phyloP scores from a whole-genome alignment of 2,888 invertebrate genomes.

The Alloscopus bannaensis region DNA sequence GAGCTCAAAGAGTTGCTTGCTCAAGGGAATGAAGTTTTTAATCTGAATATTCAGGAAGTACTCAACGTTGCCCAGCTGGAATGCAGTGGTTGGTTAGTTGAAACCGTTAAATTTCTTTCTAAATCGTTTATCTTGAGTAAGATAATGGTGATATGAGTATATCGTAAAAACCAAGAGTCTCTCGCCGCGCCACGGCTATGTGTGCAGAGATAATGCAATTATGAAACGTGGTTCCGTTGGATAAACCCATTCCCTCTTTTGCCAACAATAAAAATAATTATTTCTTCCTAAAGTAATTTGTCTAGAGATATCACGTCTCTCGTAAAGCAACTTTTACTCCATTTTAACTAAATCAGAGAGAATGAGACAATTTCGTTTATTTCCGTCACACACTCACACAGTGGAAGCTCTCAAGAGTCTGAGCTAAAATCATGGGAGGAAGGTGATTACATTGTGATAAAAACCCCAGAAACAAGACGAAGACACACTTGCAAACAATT shows the following conservation, averaged over 20 bases:
- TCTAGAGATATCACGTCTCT: too few relatives aligned
- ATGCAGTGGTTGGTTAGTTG: slow-evolving; percentile 8
- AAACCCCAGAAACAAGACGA: too few relatives aligned
- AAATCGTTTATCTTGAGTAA: neutral
- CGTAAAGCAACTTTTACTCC: too few relatives aligned
- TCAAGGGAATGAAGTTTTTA: neutral
- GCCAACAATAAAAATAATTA: neutral
- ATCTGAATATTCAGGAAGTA: neutral
- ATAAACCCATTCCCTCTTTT: too few relatives aligned
- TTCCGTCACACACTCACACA: too few relatives aligned
- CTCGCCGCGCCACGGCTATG: neutral
- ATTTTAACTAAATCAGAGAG: too few relatives aligned
- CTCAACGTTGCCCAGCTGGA: neutral
- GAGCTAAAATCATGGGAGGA: too few relatives aligned
- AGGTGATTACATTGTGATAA: too few relatives aligned
- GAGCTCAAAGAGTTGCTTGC: neutral
- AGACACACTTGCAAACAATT: too few relatives aligned
- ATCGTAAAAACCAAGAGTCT: neutral
- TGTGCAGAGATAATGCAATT: neutral
- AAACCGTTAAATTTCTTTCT: neutral
- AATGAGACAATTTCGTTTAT: too few relatives aligned
- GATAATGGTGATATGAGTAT: neutral
- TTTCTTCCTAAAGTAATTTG: neutral
- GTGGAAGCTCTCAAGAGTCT: too few relatives aligned
- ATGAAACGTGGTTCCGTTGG: neutral